A percentile compares a stretch with the other conserved stretches of the same genome.
These are phyloP conservation scores for Drosophila sordidula DNA, from an alignment of 2,888 invertebrate genomes.

Conservation along the genomic window DNA sequence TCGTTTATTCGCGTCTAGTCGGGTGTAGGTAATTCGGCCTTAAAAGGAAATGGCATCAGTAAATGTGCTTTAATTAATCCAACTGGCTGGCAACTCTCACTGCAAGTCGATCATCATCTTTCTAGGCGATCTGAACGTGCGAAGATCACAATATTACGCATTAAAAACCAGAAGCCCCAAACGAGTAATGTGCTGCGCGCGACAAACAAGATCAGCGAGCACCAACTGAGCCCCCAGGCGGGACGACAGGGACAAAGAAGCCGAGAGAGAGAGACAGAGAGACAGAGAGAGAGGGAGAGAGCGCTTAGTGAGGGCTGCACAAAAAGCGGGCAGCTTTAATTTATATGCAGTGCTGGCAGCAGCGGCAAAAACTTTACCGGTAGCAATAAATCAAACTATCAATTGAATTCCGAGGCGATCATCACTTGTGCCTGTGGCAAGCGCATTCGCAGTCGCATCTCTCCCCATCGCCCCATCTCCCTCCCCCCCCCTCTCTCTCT, in stretches of 20 bases:
- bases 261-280: not conserved
- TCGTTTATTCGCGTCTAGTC: no score
- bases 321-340: slow-evolving; percentile 73
- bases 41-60: not conserved
- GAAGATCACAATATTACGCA: slow-evolving; percentile 62
- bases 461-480: not conserved
- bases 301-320: slow-evolving; percentile 33
- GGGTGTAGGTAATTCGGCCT: not conserved
- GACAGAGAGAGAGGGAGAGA: slow-evolving; percentile 9
- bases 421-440: slow-evolving; percentile 72
- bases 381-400: slow-evolving; percentile 85
- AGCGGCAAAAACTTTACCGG: slow-evolving; percentile 75
- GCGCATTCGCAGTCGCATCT: slow-evolving; percentile 10
- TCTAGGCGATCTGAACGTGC: slow-evolving; percentile 32
- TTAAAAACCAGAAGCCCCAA: slow-evolving; percentile 81
- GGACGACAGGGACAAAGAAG: not conserved
- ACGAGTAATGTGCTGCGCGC: slow-evolving; percentile 73
- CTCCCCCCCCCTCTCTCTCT: slow-evolving; percentile 18
- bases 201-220: slow-evolving; percentile 81
- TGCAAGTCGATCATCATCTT: slow-evolving; percentile 18
- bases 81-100: slow-evolving; percentile 4
- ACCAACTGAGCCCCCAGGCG: slow-evolving; percentile 36
- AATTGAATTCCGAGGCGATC: slow-evolving; percentile 84
- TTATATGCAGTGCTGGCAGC: slow-evolving; percentile 70
- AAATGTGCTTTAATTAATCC: slow-evolving; percentile 20